phyloP scores from a whole-genome alignment of 92 coral and sea anemone species.

The Zoanthus gigantus region DNA sequence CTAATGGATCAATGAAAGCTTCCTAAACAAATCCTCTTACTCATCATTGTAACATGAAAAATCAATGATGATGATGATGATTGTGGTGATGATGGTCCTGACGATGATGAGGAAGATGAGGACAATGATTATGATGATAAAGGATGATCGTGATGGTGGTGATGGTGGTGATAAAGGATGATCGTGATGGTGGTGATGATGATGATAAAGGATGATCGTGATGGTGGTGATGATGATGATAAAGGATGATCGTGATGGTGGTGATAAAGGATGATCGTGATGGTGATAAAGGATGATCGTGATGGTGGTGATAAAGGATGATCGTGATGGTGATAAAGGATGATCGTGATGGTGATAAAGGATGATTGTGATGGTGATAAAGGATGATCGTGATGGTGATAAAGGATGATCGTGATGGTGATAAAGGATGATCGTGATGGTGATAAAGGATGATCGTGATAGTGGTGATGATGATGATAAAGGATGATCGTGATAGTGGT shows the following conservation, averaged over 20 bases:
- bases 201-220: neutral
- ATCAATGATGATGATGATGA: neutral
- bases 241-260: neutral
- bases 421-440: no score
- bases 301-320: neutral
- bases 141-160: neutral
- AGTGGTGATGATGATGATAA: no score
- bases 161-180: neutral
- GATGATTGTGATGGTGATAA: no score
- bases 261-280: neutral
- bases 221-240: no score
- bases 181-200: neutral
- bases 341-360: neutral
- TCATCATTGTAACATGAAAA: neutral
- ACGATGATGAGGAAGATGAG: neutral
- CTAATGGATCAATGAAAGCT: neutral
- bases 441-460: no score
- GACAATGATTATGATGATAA: neutral
- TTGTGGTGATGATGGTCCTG: neutral
- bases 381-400: no score
- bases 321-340: neutral
- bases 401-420: neutral
- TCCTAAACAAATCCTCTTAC: neutral
- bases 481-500: no score
- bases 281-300: neutral